Base-by-base conservation (phyloP, 2,888 invertebrate genomes). In the Gibbula magus region DNA sequence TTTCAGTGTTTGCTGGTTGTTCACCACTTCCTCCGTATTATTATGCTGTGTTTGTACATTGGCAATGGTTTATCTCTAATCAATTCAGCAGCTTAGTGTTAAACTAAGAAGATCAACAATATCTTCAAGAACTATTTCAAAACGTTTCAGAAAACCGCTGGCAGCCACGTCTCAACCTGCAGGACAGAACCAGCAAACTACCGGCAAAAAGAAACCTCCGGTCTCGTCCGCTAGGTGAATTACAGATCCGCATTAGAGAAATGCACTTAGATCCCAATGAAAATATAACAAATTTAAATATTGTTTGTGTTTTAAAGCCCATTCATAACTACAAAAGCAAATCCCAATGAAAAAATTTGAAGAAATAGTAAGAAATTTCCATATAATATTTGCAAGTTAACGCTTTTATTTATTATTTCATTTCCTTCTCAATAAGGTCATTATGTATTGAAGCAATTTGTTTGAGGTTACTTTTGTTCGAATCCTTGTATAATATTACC, bases 201-300 rank as follows among this genome's bases (percentile, higher is more conserved):
- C 79, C 81, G 73, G 84, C 4, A 84, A 88, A 67, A 89, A 87
- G 81, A 90, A 90, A 79, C 83, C 86, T 1, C 83, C 86, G n/a
- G 83, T 87, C 4, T 83, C 88, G 16, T 90, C 89, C 73, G 90
- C 90, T 54, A 88, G 89, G 89, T 89, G 83, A 79, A 83, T 74
- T 29, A 16, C 10, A 18, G 1, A n/a, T 18, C 51, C 2, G 22
- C 54, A 51, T 4, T 52, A n/a, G 25, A 39, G 56, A 5, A 10
- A 20, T 20, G 32, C 13, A 39, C 22, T 8, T 16, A 10, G 29
- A 51, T 35, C 32, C 8, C n/a, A 51, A 35, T 8, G 39, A 18
- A n/a, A 45, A 66, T 22, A 20, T 45, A 8, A 29, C 13, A 13
- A 13, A 25, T 20, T 2, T 25, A 0, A 8, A 8, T 22, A 3